Evolutionary conservation across 92 coral and sea anemone species (phyloP).

Genomic region (Isaurus tuberculatus): DNA sequence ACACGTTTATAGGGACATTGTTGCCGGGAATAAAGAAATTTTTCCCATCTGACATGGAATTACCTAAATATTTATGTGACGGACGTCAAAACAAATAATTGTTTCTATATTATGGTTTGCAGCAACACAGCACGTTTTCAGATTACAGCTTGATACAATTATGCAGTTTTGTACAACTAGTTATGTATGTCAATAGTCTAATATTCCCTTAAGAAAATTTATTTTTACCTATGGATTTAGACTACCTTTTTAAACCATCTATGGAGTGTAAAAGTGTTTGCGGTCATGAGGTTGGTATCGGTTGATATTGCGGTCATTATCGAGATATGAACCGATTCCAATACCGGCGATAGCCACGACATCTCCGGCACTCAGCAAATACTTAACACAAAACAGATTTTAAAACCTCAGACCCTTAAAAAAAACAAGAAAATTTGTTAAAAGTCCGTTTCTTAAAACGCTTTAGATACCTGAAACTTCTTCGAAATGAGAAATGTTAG

Average conservation of each 20-base stretch:
- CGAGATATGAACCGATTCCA: not conserved
- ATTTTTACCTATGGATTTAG: not conserved
- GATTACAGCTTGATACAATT: no score
- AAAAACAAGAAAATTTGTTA: not conserved
- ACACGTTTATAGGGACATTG: no score
- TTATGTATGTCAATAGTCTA: not conserved
- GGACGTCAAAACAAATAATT: no score
- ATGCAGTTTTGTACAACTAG: no score
- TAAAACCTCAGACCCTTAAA: slow-evolving; percentile 2
- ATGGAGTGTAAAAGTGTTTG: not conserved
- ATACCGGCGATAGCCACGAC: no score
- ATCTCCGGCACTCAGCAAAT: not conserved
- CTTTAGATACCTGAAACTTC: not conserved
- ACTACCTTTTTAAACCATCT: not conserved
- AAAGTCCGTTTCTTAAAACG: not conserved
- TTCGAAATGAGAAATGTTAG: not conserved
- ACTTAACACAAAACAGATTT: not conserved
- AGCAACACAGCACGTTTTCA: no score
- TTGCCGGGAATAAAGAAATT: no score
- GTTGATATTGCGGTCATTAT: not conserved
- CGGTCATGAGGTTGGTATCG: not conserved
- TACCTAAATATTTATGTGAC: no score
- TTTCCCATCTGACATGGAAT: no score
- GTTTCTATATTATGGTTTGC: no score
- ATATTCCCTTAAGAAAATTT: not conserved